Evolutionary conservation across 2,797 vertebrate species (phyloP).

Genomic region (Gallirallus australis): DNA sequence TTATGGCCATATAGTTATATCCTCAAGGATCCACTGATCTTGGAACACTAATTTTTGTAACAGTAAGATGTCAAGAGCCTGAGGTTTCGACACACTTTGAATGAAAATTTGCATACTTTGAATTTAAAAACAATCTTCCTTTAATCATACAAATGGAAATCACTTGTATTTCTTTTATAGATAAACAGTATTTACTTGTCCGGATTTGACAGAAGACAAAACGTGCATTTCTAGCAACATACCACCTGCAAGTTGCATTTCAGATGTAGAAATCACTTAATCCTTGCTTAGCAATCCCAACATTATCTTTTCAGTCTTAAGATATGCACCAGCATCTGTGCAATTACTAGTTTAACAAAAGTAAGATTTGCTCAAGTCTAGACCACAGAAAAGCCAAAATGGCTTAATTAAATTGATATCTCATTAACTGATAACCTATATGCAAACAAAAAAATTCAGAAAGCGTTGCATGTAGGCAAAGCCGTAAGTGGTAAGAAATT

Average conservation of each 20-base stretch:
- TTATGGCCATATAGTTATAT: neutral
- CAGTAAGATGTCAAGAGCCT: neutral
- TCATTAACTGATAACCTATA: neutral
- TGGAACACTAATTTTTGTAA: neutral
- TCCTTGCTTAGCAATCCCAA: neutral
- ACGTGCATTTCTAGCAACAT: neutral
- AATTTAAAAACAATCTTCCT: neutral
- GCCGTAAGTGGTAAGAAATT: neutral
- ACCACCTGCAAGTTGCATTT: neutral
- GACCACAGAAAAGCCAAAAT: neutral
- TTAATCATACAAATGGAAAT: neutral
- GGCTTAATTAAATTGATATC: neutral
- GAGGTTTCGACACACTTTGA: neutral
- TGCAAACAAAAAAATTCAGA: neutral
- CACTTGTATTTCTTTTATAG: neutral
- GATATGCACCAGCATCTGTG: neutral
- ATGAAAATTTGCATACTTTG: neutral
- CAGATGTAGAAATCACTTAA: neutral
- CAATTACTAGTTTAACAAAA: neutral
- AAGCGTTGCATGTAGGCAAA: neutral
- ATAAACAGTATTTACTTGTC: neutral
- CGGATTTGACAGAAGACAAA: neutral
- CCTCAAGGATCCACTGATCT: neutral
- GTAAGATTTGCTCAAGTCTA: neutral
- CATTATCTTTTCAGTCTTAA: neutral